Base-by-base conservation (phyloP, 2,888 invertebrate genomes). In the Cheilosia soror region DNA sequence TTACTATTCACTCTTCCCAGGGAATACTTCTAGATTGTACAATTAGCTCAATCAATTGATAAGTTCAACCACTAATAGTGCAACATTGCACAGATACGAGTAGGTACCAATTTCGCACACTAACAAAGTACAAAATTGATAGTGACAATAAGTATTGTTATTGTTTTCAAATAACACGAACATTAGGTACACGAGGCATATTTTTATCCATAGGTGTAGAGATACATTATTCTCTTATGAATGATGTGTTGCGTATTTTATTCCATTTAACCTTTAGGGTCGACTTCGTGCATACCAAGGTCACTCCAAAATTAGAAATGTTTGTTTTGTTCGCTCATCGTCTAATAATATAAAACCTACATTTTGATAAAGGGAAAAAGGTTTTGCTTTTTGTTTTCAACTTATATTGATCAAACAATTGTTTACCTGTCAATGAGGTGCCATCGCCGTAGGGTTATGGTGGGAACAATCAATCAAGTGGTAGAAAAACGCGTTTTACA, bases 371-470 rank as follows among this genome's bases (percentile, higher is more conserved):
- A 42, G 57, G 65, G 2, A 76, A 75, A 75, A 66, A 51, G 29
- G 51, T 47, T 33, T 53, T 66, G 42, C 51, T 66, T 51, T 33
- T 13, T 6, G 6, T 20, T 20, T n/a, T 25, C 42, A 55, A 53
- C 53, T 62, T 27, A 63, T 78, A 78, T 78, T 78, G 78, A 78
- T 78, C 78, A 78, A 78, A 78, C 78, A 78, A 63, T 78, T 71
- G 60, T 63, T 33, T 37, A 51, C 57, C 69, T 78, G 78, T 78
- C 69, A 76, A 76, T 76, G 57, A 76, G 76, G 76, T 68, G 76
- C 76, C 58, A 76, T 76, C 76, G 47, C 51, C 31, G 20, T 51
- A 55, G 60, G 60, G 77, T 20, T 6, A 40, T 63, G 25, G 44
- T 15, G 42, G 15, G 40, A 75, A 60, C 31, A 69, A 79, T 84